Base-by-base conservation (phyloP, 2,113 vertebrate species). In the Chlorocebus sabaeus region DNA sequence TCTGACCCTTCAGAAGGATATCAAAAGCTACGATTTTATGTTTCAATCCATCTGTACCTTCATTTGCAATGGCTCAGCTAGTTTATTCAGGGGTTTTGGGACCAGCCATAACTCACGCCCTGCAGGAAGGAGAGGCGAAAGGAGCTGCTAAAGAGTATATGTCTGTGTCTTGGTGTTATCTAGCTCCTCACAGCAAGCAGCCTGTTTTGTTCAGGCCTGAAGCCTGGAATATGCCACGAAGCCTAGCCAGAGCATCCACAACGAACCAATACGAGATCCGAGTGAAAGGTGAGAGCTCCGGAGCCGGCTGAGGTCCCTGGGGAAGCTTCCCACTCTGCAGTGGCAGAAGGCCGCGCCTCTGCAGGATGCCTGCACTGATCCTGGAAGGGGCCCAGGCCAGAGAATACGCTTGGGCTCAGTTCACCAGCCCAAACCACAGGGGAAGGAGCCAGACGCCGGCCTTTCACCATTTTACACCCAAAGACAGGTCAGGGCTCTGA, bases 51-150 rank as follows among this genome's bases (percentile, higher is more conserved):
- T 43, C 73, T 30, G n/a, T 86, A 91, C 96, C 93, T 95, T 97
- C 92, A 57, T 80, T 70, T 82, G 70, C 95, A 97, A 48, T 38
- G 79, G 89, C 97, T 97, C 96, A 94, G 89, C 67, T 81, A 78
- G 32, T 92, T 80, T 30, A 59, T 80, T 68, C 11, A 0, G 72
- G 72, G 67, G 2, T 79, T 75, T 84, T 93, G 96, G 67, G 86
- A 92, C 93, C 85, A 78, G 73, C 70, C 20, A 9, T 0, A 7
- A 89, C 72, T 40, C 1, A 0, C 13, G 35, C 85, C 85, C 80
- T 8, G 13, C 25, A 93, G 61, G 73, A 83, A 52, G 20, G 57
- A 83, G 92, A 50, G 89, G 83, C 52, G 82, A 45, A 86, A 30
- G 73, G 30, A 81, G 78, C 81, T 35, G 23, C 23, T 50, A 73